These are phyloP conservation scores for Rhizoglyphus robini DNA, from an alignment of 1,140 invertebrate genomes.

Conservation along the genomic window DNA sequence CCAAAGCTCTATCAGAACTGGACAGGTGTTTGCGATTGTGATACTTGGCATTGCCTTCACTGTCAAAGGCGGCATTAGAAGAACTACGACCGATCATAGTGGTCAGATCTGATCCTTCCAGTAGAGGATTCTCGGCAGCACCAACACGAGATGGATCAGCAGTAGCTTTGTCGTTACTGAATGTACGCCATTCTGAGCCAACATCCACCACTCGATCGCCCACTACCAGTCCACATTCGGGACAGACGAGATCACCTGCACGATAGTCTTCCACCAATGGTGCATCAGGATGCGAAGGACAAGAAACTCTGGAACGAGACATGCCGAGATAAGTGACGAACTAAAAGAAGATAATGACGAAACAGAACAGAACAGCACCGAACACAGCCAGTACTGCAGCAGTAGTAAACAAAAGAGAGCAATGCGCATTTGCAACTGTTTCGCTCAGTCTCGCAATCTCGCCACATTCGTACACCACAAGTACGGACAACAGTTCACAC, in stretches of 20 bases:
- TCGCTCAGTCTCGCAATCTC: no score
- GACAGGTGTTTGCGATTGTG: conserved; percentile 84
- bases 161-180: conserved; percentile 86
- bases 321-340: background rate
- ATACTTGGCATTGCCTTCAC: conserved; percentile 74
- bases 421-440: no score
- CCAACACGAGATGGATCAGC: conserved; percentile 98
- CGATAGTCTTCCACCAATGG: conserved; percentile 92
- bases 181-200: conserved; percentile 99
- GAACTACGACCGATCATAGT: conserved; percentile 90
- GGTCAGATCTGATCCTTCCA: conserved; percentile 88
- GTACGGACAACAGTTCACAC: no score
- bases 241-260: conserved; percentile 97
- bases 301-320: conserved; percentile 46
- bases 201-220: conserved; percentile 99
- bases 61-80: conserved; percentile 63
- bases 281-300: conserved; percentile 86
- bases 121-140: conserved; percentile 65
- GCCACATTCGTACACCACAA: no score
- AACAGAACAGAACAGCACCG: no score
- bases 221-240: conserved; percentile 95
- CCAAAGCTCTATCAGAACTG: conserved; percentile 80
- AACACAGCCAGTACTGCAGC: no score
- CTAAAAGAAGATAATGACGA: background rate
- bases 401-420: no score